These are phyloP conservation scores for Papilio demoleus DNA, from an alignment of 2,888 invertebrate genomes.

Conservation along the genomic window DNA sequence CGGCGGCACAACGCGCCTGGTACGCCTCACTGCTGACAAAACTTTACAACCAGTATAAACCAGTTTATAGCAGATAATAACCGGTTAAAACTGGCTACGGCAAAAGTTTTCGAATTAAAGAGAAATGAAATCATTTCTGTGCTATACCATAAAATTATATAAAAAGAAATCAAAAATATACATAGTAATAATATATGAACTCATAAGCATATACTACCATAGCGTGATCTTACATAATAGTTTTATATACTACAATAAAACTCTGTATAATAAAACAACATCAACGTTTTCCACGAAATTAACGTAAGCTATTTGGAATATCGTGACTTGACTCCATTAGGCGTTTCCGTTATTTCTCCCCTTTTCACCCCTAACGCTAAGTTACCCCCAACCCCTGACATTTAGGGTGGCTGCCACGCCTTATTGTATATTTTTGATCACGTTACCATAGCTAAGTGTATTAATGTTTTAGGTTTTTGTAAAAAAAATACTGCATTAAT, in stretches of 20 bases:
- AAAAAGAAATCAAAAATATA: neutral
- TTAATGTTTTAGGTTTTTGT: no score
- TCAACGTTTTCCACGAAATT: conserved; percentile 45
- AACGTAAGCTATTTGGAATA: conserved; percentile 62
- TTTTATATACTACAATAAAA: conserved; percentile 43
- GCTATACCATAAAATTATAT: neutral
- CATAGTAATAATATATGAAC: neutral
- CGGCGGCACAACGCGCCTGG: conserved; percentile 59
- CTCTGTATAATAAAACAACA: conserved; percentile 41
- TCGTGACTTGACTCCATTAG: conserved; percentile 78
- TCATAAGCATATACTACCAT: neutral
- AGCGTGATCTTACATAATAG: conserved; percentile 4
- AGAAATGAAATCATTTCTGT: neutral
- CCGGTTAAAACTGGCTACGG: conserved; percentile 26
- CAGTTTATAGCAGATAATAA: conserved; percentile 44
- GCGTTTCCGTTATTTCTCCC: conserved; percentile 63
- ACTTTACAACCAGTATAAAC: conserved; percentile 46
- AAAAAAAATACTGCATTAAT: no score
- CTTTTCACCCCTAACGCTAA: conserved; percentile 49
- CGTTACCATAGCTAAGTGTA: neutral
- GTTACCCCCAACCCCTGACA: conserved; percentile 52
- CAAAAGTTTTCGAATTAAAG: conserved; percentile 5
- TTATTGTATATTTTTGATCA: conserved; percentile 43
- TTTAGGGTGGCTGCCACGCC: conserved; percentile 61
- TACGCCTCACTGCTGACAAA: conserved; percentile 48